Evolutionary conservation across 2,113 vertebrate species (phyloP).

Genomic region (Periophthalmodon schlosseri): DNA sequence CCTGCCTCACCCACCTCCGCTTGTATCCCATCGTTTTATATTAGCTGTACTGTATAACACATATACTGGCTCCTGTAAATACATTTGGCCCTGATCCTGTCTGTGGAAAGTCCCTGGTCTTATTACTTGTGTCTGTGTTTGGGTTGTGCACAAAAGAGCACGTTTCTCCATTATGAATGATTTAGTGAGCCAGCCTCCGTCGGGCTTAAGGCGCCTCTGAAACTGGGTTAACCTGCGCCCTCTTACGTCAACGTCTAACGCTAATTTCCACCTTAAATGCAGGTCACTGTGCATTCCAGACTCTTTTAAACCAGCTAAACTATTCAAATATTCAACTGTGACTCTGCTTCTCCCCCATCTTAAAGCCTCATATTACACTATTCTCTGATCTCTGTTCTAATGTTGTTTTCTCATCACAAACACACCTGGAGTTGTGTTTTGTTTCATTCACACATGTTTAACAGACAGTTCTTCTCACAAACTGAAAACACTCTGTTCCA

Average conservation of each 20-base stretch:
- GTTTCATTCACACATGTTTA: too few species aligned
- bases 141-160: conserved; percentile 11
- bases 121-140: neutral
- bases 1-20: too few species aligned
- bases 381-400: too few species aligned
- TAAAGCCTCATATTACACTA: too few species aligned
- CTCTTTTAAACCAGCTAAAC: too few species aligned
- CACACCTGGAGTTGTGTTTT: too few species aligned
- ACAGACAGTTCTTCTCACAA: too few species aligned
- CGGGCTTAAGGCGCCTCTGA: conserved; percentile 45
- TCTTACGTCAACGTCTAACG: neutral
- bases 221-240: conserved; percentile 62
- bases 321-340: too few species aligned
- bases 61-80: neutral
- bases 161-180: conserved; percentile 68
- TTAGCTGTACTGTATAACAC: neutral
- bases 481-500: too few species aligned
- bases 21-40: neutral
- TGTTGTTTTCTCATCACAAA: too few species aligned
- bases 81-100: neutral
- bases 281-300: neutral
- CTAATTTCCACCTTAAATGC: conserved; percentile 13
- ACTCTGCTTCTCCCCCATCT: too few species aligned
- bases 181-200: conserved; percentile 67
- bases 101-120: neutral